These are phyloP conservation scores for Diachasma alloeum DNA, from an alignment of 1,140 invertebrate genomes.

Conservation along the genomic window DNA sequence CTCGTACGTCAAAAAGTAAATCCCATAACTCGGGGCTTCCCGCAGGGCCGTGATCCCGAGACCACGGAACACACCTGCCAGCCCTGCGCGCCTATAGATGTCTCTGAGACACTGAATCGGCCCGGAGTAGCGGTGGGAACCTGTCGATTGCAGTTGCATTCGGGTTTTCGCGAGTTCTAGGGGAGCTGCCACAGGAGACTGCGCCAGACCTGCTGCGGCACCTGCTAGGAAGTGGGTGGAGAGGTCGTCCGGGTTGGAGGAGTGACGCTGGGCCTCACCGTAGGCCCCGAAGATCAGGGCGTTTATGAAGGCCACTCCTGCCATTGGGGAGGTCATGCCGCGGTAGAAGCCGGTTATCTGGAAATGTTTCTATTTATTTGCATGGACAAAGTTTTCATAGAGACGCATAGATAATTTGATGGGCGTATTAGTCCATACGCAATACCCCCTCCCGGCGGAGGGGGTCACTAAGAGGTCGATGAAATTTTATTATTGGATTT, in stretches of 20 bases:
- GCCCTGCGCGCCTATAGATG: constrained; percentile 72
- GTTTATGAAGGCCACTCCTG: constrained; percentile 85
- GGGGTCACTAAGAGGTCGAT: too few species aligned
- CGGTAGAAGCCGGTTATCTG: constrained; percentile 76
- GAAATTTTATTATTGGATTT: too few species aligned
- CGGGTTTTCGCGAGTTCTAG: constrained; percentile 89
- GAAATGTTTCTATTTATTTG: neutral
- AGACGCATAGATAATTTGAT: too few species aligned
- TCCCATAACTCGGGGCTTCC: constrained; percentile 77
- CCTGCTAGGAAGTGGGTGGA: constrained; percentile 78
- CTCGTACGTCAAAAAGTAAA: constrained; percentile 71
- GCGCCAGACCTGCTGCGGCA: constrained; percentile 75
- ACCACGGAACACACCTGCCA: constrained; percentile 78
- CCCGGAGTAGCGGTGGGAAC: constrained; percentile 54
- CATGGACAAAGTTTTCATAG: too few species aligned
- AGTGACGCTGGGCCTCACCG: constrained; percentile 74
- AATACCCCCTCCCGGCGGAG: too few species aligned
- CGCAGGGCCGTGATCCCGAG: constrained; percentile 76
- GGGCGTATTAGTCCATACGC: too few species aligned
- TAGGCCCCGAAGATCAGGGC: constrained; percentile 93
- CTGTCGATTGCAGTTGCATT: constrained; percentile 71
- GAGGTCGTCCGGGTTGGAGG: constrained; percentile 72
- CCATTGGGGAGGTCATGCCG: constrained; percentile 87
- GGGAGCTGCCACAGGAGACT: constrained; percentile 83
- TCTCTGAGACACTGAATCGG: constrained; percentile 73